Conservation (phyloP, 1,140 invertebrate genomes). For the Idris sp. region DNA sequence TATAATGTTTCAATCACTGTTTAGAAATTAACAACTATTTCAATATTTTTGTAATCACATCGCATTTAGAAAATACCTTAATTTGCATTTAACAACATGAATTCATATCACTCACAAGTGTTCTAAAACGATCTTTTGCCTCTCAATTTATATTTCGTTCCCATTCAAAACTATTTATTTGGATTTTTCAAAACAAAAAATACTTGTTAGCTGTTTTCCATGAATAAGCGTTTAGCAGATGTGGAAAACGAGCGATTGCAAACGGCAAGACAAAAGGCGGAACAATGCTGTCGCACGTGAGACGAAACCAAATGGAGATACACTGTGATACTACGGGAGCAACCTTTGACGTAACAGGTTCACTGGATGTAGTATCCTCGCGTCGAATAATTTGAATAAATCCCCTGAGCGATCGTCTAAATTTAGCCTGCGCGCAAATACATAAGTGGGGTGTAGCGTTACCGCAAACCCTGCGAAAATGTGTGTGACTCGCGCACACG, state of each 20-base stretch:
- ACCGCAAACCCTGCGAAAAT: constrained; percentile 6
- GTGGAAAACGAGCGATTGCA: background rate
- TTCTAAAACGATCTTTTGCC: too few relatives aligned
- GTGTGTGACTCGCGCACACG: constrained; percentile 6
- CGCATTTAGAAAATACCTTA: too few relatives aligned
- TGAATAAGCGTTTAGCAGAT: constrained; percentile 1
- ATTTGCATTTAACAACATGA: too few relatives aligned
- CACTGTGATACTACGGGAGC: constrained; percentile 40
- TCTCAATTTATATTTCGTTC: too few relatives aligned
- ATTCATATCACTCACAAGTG: too few relatives aligned
- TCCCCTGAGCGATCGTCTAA: constrained; percentile 64
- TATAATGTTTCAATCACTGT: too few relatives aligned
- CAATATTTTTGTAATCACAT: too few relatives aligned
- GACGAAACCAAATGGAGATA: constrained; percentile 33
- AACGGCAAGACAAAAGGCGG: constrained; percentile 13
- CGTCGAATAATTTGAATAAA: constrained; percentile 69
- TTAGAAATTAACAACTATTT: too few relatives aligned
- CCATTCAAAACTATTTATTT: too few relatives aligned
- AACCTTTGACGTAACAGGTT: constrained; percentile 61
- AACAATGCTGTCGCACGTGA: constrained; percentile 5
- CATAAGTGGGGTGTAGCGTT: constrained; percentile 9
- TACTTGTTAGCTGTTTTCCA: too few relatives aligned
- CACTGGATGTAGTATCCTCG: constrained; percentile 42
- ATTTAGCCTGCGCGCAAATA: constrained; percentile 59
- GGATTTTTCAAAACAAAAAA: too few relatives aligned